Conservation (phyloP, 2,888 invertebrate genomes). For the Tineola bisselliella region DNA sequence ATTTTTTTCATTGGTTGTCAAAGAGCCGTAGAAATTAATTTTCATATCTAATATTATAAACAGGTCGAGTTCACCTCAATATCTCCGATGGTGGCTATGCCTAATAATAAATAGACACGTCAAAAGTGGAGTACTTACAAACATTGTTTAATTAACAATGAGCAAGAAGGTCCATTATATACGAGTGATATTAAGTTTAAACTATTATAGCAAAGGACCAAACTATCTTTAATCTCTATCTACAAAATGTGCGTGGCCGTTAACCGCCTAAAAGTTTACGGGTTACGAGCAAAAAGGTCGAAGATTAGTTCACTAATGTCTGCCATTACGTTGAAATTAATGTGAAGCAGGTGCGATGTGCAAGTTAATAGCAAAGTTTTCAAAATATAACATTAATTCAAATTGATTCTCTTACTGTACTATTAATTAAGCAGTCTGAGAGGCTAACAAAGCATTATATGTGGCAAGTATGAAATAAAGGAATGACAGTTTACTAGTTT, state of each 20-base stretch:
- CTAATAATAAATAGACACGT: neutral
- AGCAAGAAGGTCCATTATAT: neutral
- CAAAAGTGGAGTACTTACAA: slow-evolving; percentile 19
- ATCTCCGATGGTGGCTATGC: too few relatives aligned
- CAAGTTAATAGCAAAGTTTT: neutral
- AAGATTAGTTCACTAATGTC: slow-evolving; percentile 15
- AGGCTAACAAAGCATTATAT: too few relatives aligned
- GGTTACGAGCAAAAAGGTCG: slow-evolving; percentile 14
- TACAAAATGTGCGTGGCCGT: slow-evolving; percentile 13
- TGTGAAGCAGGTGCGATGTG: slow-evolving; percentile 13
- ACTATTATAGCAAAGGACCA: slow-evolving; percentile 9
- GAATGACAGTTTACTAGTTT: too few relatives aligned
- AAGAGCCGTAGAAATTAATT: too few relatives aligned
- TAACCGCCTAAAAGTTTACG: slow-evolving; percentile 13
- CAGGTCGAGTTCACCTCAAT: too few relatives aligned
- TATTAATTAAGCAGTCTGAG: too few relatives aligned
- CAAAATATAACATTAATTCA: neutral
- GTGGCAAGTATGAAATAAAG: too few relatives aligned
- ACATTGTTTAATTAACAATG: slow-evolving; percentile 27
- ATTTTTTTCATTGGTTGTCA: too few relatives aligned
- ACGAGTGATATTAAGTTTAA: neutral
- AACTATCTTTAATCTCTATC: slow-evolving; percentile 12
- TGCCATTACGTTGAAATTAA: slow-evolving; percentile 13
- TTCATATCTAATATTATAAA: too few relatives aligned
- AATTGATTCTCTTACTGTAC: too few relatives aligned